phyloP scores from a whole-genome alignment of 2,113 vertebrate genomes.

The Ameiurus melas region DNA sequence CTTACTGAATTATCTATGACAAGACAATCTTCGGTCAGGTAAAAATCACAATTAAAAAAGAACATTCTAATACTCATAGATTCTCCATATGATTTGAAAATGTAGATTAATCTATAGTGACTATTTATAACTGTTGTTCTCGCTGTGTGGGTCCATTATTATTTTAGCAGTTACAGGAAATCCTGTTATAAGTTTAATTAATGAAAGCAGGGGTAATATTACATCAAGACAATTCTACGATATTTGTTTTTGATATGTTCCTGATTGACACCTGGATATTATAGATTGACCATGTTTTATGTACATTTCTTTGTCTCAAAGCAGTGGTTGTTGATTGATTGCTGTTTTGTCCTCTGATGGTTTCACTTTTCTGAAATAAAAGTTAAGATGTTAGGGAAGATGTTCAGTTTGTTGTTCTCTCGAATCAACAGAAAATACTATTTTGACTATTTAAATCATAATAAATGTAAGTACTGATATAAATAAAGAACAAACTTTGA shows the following conservation, averaged over 20 bases:
- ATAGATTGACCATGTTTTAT: neutral
- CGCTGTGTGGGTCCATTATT: too few species aligned
- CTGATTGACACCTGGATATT: neutral
- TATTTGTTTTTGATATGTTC: neutral
- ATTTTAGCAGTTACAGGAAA: neutral
- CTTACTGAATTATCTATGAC: neutral
- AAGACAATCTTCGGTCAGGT: neutral
- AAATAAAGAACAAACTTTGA: neutral
- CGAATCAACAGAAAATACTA: neutral
- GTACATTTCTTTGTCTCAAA: neutral
- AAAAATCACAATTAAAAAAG: neutral
- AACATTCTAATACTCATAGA: neutral
- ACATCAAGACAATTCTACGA: neutral
- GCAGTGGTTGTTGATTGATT: neutral
- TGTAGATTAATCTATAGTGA: too few species aligned
- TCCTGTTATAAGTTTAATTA: neutral
- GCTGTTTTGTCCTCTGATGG: neutral
- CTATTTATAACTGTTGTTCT: too few species aligned
- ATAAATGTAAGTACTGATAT: neutral
- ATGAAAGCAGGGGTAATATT: neutral
- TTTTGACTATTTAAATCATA: neutral
- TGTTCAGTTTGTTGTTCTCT: neutral
- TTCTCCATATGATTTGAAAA: too few species aligned
- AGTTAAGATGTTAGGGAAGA: neutral
- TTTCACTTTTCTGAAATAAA: slow-evolving; percentile 1